phyloP scores from a whole-genome alignment of 2,113 vertebrate genomes.

The Climacteris rufus region DNA sequence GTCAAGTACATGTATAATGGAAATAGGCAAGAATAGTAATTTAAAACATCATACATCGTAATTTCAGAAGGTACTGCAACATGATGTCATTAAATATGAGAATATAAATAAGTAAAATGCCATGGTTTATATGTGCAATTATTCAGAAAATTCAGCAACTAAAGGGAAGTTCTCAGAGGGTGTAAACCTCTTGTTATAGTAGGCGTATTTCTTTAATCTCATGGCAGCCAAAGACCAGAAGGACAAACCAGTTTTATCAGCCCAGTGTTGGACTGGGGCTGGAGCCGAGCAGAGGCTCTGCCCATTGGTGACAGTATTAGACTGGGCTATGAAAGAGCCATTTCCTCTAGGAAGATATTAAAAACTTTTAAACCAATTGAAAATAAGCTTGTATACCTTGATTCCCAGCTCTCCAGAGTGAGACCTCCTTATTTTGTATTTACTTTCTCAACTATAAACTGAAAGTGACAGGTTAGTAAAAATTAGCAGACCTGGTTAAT shows the following conservation, averaged over 20 bases:
- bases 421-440: neutral
- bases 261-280: neutral
- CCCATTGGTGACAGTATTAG: neutral
- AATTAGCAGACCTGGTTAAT: neutral
- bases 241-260: neutral
- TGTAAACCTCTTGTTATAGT: neutral
- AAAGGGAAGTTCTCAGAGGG: slow-evolving; percentile 1
- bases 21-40: slow-evolving; percentile 47
- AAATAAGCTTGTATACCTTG: neutral
- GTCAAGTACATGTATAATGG: slow-evolving; percentile 44
- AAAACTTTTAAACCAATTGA: neutral
- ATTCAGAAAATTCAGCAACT: slow-evolving; percentile 43
- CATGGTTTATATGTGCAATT: slow-evolving; percentile 49
- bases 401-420: neutral
- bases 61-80: slow-evolving; percentile 27
- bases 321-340: neutral
- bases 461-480: neutral
- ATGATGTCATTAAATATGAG: slow-evolving; percentile 40
- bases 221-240: neutral
- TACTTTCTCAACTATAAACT: neutral
- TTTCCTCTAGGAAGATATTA: neutral
- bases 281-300: neutral
- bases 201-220: slow-evolving; percentile 14
- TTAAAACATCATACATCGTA: slow-evolving; percentile 31
- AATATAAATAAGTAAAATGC: slow-evolving; percentile 44